Evolutionary conservation across 2,888 invertebrate species (phyloP).

Genomic region (Philhelius pedissequus): DNA sequence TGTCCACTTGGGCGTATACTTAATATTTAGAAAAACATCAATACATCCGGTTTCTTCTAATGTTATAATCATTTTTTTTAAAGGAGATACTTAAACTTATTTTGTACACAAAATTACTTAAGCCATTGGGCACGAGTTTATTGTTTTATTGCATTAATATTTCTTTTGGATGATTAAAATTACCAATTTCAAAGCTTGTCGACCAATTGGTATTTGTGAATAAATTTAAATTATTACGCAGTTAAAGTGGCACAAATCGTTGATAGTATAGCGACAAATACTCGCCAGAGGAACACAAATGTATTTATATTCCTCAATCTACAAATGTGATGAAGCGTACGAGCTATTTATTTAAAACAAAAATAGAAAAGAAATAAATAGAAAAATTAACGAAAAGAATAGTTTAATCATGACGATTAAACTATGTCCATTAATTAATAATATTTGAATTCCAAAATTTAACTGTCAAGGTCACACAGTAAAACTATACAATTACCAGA

Average conservation of each 20-base stretch:
- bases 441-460: too few species aligned
- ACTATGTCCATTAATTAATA: background rate
- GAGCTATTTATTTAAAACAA: slow-evolving; percentile 13
- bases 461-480: background rate
- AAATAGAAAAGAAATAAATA: background rate
- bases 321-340: slow-evolving; percentile 25
- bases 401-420: background rate
- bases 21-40: background rate
- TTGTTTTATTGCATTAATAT: slow-evolving; percentile 20
- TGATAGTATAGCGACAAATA: background rate
- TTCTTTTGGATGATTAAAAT: slow-evolving; percentile 1
- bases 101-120: background rate
- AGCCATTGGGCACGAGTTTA: slow-evolving; percentile 17
- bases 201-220: background rate
- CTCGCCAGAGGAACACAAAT: background rate
- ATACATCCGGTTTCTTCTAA: background rate
- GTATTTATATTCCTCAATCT: background rate
- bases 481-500: background rate
- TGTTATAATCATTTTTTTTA: background rate
- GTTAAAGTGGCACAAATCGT: slow-evolving; percentile 4
- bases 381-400: background rate
- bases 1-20: slow-evolving; percentile 35
- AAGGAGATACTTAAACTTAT: background rate
- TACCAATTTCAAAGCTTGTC: background rate
- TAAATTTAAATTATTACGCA: slow-evolving; percentile 28